Evolutionary conservation across 2,797 vertebrate species (phyloP), one percentile per base, ranked within the genome.

Genomic region (Tauraco hartlaubi): DNA sequence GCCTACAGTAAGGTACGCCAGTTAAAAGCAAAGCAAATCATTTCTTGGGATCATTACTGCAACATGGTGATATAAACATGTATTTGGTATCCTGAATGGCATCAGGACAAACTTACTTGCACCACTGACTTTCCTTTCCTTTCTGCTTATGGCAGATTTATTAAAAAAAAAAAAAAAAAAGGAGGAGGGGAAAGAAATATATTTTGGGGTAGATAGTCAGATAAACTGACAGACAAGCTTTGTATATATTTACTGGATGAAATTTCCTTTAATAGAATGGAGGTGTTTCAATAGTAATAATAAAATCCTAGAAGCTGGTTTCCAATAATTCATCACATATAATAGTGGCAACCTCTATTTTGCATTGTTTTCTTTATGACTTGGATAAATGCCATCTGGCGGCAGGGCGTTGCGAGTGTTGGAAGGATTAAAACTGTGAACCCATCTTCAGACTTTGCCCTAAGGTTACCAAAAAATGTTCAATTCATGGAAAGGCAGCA

Each of bases 201-300:
- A 46, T 31, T 46, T 39, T n/a, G 13, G 43, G 11, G 18, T 54
- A 29, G 48, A 58, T 58, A 90, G 54, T 41, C 28, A 76, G 85
- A 85, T 68, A 87, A 76, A 55, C 26, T 39, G 46, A 52, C 54
- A 76, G 41, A 44, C 7, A 67, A 55, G 61, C 31, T 83, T 82
- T 82, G 29, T 35, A 22, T 51, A 37, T 29, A 72, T 6, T 48
- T 44, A 44, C 2, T 52, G 48, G 52, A 88, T 64, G 80, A 64
- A 82, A 88, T 74, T 77, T 83, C 73, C 49, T 90, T 56, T 90
- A 83, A 93, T 85, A 66, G 85, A 93, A 74, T 52, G 39, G 43
- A 77, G 49, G 25, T 12, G 2, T 61, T 94, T 94, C 49, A 85
- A 64, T 61, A 71, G 52, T 9, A 72, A 10, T 15, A 82, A 66